Conservation (phyloP, 2,888 invertebrate genomes). For the Lamellibrachia satsuma region DNA sequence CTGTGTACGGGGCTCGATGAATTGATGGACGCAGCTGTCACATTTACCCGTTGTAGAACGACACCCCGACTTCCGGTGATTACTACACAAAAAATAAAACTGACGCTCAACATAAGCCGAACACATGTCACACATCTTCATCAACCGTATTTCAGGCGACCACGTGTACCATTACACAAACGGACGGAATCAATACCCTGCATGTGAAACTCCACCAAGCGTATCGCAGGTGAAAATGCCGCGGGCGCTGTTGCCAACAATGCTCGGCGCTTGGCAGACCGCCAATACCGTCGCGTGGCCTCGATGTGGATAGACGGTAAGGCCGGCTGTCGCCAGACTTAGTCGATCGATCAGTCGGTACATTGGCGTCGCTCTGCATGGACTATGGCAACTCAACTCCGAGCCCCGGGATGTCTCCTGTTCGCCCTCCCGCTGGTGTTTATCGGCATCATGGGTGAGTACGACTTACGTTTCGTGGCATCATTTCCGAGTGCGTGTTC, state of each 20-base stretch:
- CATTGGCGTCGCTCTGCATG: not conserved
- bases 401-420: not conserved
- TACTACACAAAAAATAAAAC: not conserved
- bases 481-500: not conserved
- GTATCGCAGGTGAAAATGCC: not conserved
- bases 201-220: not conserved
- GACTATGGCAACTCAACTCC: not conserved
- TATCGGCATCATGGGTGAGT: not conserved
- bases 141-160: not conserved
- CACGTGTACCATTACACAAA: not conserved
- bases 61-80: not conserved
- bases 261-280: not conserved
- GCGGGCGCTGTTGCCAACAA: not conserved
- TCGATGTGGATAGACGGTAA: not conserved
- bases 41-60: not conserved
- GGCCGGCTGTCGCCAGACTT: not conserved
- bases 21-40: not conserved
- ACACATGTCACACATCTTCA: not conserved
- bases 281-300: not conserved
- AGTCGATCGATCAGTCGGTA: slow-evolving; percentile 4
- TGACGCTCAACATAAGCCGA: not conserved
- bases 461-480: not conserved
- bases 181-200: not conserved
- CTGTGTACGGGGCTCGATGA: not conserved
- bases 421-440: not conserved